These are phyloP conservation scores for Oreochromis spilurus DNA, from an alignment of 2,113 vertebrate species.

Conservation along the genomic window DNA sequence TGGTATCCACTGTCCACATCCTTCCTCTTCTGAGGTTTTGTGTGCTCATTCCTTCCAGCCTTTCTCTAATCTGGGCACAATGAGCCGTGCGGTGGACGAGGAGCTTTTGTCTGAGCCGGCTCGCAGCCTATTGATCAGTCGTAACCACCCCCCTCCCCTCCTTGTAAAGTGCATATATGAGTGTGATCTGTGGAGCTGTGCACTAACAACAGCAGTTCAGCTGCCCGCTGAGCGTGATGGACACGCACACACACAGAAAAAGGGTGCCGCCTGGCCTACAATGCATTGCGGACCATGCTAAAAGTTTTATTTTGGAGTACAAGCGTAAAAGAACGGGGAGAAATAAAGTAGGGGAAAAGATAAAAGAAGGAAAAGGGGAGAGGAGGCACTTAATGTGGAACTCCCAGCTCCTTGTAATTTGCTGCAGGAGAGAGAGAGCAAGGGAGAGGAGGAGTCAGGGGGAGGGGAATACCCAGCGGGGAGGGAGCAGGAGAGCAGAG, in stretches of 20 bases:
- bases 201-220: conserved; percentile 25
- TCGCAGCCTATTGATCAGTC: conserved; percentile 59
- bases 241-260: conserved; percentile 14
- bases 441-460: conserved; percentile 62
- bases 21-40: not conserved
- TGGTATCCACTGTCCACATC: not conserved
- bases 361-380: conserved; percentile 8
- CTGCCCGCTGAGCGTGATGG: conserved; percentile 26
- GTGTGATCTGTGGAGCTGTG: conserved; percentile 49
- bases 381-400: conserved; percentile 44
- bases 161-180: conserved; percentile 38
- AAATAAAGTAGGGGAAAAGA: not conserved
- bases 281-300: not conserved
- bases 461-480: conserved; percentile 65
- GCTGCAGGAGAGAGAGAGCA: conserved; percentile 20
- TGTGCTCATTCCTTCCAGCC: not conserved
- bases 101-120: conserved; percentile 54
- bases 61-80: conserved; percentile 55
- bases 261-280: not conserved
- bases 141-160: not conserved
- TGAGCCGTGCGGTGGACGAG: conserved; percentile 30
- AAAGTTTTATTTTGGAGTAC: conserved; percentile 15
- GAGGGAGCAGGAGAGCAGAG: conserved; percentile 64
- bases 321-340: not conserved
- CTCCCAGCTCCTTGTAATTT: conserved; percentile 68